Evolutionary conservation across 35 echinoderm and acorn worm genomes (phyloP).

Genomic region (Stichopus chloronotus): DNA sequence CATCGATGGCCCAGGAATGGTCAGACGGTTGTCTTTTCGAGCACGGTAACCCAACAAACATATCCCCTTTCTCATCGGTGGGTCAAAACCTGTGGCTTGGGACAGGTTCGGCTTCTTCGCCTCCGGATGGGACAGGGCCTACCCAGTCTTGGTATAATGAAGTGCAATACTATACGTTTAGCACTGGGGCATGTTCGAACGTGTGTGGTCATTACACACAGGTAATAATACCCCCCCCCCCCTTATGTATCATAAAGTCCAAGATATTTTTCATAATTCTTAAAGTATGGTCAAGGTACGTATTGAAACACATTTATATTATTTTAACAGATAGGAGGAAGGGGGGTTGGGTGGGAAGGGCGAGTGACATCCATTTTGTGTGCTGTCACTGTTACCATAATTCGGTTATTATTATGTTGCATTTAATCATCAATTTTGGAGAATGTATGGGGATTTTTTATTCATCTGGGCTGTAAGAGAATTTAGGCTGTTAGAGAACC

Average conservation of each 20-base stretch:
- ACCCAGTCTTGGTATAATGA: constrained; percentile 89
- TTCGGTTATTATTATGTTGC: no score
- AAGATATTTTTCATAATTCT: background rate
- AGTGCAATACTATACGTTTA: constrained; percentile 76
- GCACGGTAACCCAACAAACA: constrained; percentile 64
- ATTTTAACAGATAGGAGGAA: background rate
- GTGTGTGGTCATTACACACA: constrained; percentile 98
- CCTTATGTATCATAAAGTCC: background rate
- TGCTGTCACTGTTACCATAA: no score
- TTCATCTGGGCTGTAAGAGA: no score
- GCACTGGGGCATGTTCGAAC: constrained; percentile 58
- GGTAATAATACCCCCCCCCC: constrained; percentile 35
- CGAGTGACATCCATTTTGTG: background rate
- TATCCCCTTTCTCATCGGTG: constrained; percentile 50
- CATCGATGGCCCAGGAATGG: constrained; percentile 88
- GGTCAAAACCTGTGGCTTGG: constrained; percentile 79
- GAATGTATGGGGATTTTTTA: no score
- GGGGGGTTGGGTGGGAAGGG: background rate
- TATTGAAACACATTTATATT: background rate
- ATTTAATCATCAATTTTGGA: no score
- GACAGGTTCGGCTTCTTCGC: constrained; percentile 3
- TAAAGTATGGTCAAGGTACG: background rate
- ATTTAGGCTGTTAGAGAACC: no score
- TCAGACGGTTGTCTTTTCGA: constrained; percentile 77
- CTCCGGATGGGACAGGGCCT: constrained; percentile 44